These are phyloP conservation scores for Coremacera marginata DNA, from an alignment of 2,888 invertebrate species.

Conservation along the genomic window DNA sequence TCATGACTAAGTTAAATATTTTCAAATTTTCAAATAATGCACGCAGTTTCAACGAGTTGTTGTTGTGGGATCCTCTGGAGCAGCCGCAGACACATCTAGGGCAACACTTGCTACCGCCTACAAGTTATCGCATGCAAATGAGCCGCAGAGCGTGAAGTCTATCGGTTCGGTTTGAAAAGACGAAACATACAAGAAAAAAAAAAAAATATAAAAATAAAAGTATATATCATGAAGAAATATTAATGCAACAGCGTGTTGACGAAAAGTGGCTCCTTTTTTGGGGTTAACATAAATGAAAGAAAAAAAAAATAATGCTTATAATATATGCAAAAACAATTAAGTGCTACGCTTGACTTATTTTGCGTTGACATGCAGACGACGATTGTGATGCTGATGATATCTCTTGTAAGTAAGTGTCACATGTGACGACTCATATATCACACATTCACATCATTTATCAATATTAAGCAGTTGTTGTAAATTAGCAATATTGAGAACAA, in stretches of 20 bases:
- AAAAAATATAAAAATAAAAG: not conserved
- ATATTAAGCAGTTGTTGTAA: slow-evolving; percentile 29
- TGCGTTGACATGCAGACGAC: slow-evolving; percentile 14
- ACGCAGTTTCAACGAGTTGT: not conserved
- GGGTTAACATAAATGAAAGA: not conserved
- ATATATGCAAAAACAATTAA: slow-evolving; percentile 33
- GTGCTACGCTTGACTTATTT: slow-evolving; percentile 5
- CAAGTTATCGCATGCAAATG: slow-evolving; percentile 40
- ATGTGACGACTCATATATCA: slow-evolving; percentile 40
- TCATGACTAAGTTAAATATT: slow-evolving; percentile 22
- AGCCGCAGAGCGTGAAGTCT: slow-evolving; percentile 33
- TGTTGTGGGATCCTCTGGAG: slow-evolving; percentile 3
- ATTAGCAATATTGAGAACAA: slow-evolving; percentile 22
- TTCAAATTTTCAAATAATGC: slow-evolving; percentile 18
- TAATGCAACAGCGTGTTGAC: not conserved
- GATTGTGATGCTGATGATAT: not conserved
- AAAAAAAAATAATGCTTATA: not conserved
- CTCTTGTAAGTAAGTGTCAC: slow-evolving; percentile 27
- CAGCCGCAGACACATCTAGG: slow-evolving; percentile 16
- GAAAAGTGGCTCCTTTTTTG: not conserved
- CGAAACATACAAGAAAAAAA: not conserved
- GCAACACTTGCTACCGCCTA: slow-evolving; percentile 31
- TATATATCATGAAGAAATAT: not conserved
- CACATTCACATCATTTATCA: slow-evolving; percentile 46
- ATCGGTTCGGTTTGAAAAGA: not conserved